These are phyloP conservation scores for Atta cephalotes DNA, from an alignment of 1,140 invertebrate species.

Conservation along the genomic window DNA sequence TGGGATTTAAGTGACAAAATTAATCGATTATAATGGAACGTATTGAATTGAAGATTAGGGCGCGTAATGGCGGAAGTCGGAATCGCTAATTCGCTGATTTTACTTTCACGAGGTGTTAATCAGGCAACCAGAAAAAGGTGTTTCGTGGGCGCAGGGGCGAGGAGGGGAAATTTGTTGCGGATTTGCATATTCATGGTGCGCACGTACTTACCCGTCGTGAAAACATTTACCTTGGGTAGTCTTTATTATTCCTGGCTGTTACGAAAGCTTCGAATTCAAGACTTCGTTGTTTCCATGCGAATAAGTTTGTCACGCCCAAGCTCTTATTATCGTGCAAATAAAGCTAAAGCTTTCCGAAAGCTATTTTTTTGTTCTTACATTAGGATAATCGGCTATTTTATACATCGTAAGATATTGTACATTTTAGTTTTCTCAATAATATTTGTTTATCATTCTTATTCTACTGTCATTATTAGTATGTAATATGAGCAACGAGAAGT, in stretches of 20 bases:
- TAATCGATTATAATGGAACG: conserved; percentile 53
- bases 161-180: conserved; percentile 73
- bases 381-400: background rate
- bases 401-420: background rate
- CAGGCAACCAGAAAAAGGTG: conserved; percentile 74
- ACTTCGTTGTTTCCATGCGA: conserved; percentile 70
- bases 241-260: conserved; percentile 76
- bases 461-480: background rate
- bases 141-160: conserved; percentile 68
- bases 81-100: conserved; percentile 76
- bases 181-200: conserved; percentile 79
- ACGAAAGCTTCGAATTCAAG: conserved; percentile 73
- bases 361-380: background rate
- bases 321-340: conserved; percentile 72
- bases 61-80: conserved; percentile 63
- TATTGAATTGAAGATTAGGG: conserved; percentile 76
- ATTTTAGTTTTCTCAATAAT: background rate
- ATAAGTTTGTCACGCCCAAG: conserved; percentile 64
- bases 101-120: conserved; percentile 79
- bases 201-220: conserved; percentile 74
- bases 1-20: conserved; percentile 32
- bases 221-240: conserved; percentile 77
- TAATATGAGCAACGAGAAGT: background rate
- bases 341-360: conserved; percentile 64
- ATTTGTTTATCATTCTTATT: conserved; percentile 3